Evolutionary conservation across 1,140 invertebrate genomes (phyloP).

Genomic region (Bombus vancouverensis): DNA sequence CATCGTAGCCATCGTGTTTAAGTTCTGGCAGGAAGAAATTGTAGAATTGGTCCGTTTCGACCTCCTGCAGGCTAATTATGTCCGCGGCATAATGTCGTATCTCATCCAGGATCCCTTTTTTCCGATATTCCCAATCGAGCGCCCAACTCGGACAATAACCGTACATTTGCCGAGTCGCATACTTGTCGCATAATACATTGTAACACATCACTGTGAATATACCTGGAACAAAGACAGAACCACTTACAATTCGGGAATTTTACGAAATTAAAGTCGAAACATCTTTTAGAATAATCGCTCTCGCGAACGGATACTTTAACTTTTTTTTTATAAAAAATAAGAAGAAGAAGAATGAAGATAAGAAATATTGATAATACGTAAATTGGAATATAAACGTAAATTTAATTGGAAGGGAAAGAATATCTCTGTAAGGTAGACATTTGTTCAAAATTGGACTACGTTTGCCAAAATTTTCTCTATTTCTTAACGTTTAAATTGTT

Average conservation of each 20-base stretch:
- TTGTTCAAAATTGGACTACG: too few species aligned
- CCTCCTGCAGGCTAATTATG: conserved; percentile 98
- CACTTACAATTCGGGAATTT: neutral
- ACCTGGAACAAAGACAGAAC: conserved; percentile 84
- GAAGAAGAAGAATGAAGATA: too few species aligned
- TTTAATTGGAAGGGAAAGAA: too few species aligned
- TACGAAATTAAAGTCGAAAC: too few species aligned
- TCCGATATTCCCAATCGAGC: conserved; percentile 98
- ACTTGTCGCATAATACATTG: conserved; percentile 99
- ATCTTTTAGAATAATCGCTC: too few species aligned
- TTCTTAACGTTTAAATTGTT: too few species aligned
- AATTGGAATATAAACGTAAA: too few species aligned
- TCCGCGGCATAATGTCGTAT: conserved; percentile 98
- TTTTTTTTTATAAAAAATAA: too few species aligned
- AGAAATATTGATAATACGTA: too few species aligned
- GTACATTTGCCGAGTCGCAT: conserved; percentile 98
- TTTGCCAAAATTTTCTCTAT: too few species aligned
- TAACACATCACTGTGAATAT: conserved; percentile 99
- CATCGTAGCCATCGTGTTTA: conserved; percentile 96
- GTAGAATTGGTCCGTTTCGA: conserved; percentile 99
- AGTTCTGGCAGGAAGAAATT: conserved; percentile 98
- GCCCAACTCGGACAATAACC: conserved; percentile 99
- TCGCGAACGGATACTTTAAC: too few species aligned
- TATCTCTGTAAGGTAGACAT: too few species aligned
- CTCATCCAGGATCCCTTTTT: conserved; percentile 98